These are phyloP conservation scores for Elaphurus davidianus DNA, from an alignment of 2,113 vertebrate genomes.

Conservation along the genomic window DNA sequence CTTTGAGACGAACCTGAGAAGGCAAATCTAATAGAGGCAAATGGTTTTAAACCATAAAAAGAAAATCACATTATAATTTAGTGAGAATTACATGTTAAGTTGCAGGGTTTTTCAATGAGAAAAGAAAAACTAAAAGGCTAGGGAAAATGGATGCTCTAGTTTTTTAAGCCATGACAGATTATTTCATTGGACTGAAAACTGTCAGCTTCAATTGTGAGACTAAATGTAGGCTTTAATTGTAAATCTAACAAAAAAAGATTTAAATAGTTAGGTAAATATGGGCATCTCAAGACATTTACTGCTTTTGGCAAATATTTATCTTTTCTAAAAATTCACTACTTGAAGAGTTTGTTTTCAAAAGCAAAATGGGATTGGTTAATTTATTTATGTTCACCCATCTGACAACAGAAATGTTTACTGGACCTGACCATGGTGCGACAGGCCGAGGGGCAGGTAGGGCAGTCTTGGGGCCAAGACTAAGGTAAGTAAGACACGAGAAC, in stretches of 20 bases:
- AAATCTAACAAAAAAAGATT: background rate
- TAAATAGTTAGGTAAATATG: background rate
- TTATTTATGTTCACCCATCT: background rate
- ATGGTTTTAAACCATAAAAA: slow-evolving; percentile 24
- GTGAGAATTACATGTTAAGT: slow-evolving; percentile 1
- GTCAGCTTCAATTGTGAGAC: background rate
- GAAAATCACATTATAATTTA: slow-evolving; percentile 29
- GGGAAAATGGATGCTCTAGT: background rate
- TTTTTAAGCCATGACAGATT: background rate
- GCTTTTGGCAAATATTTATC: background rate
- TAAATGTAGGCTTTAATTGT: background rate
- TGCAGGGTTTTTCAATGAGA: slow-evolving; percentile 7
- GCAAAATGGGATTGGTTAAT: background rate
- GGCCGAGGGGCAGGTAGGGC: background rate
- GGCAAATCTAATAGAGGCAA: background rate
- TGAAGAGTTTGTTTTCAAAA: slow-evolving; percentile 1
- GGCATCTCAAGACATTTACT: background rate
- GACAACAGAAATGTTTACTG: background rate
- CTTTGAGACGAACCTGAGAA: background rate
- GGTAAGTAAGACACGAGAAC: background rate
- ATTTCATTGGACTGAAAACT: slow-evolving; percentile 15
- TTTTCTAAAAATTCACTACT: background rate
- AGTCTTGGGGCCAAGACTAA: background rate
- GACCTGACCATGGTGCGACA: background rate
- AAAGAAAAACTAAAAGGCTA: background rate